Evolutionary conservation across 2,797 vertebrate species (phyloP).

Genomic region (Pseudochirops cupreus): DNA sequence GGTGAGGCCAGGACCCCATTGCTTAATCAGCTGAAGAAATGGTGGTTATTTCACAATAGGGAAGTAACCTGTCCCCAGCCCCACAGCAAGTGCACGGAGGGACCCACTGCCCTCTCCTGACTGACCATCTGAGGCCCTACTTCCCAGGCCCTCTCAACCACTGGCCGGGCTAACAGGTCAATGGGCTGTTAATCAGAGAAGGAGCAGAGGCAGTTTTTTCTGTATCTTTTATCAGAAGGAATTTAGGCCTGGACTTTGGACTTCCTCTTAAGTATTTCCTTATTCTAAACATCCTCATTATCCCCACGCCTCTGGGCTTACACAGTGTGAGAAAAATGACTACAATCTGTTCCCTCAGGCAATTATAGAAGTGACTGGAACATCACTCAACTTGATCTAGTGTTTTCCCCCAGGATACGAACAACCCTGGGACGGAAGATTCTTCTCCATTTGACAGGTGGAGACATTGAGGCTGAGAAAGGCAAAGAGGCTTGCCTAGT

Average conservation of each 20-base stretch:
- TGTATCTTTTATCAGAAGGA: conserved; percentile 73
- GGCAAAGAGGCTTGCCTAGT: background rate
- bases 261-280: conserved; percentile 74
- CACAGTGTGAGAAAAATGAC: conserved; percentile 5
- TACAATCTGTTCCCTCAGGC: background rate
- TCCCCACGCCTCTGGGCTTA: conserved; percentile 48
- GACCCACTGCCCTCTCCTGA: background rate
- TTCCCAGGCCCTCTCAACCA: background rate
- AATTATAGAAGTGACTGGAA: background rate
- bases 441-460: background rate
- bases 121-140: background rate
- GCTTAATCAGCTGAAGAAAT: background rate
- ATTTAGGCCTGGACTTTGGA: conserved; percentile 72
- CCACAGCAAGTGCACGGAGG: background rate
- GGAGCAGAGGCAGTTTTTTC: conserved; percentile 65
- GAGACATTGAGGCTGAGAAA: background rate
- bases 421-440: background rate
- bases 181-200: background rate
- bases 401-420: background rate
- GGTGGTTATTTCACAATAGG: background rate
- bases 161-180: background rate
- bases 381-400: background rate
- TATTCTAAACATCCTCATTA: conserved; percentile 77
- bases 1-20: background rate
- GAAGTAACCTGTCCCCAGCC: background rate